Evolutionary conservation across 2,797 vertebrate genomes (phyloP).

Genomic region (Cossypha heuglini): DNA sequence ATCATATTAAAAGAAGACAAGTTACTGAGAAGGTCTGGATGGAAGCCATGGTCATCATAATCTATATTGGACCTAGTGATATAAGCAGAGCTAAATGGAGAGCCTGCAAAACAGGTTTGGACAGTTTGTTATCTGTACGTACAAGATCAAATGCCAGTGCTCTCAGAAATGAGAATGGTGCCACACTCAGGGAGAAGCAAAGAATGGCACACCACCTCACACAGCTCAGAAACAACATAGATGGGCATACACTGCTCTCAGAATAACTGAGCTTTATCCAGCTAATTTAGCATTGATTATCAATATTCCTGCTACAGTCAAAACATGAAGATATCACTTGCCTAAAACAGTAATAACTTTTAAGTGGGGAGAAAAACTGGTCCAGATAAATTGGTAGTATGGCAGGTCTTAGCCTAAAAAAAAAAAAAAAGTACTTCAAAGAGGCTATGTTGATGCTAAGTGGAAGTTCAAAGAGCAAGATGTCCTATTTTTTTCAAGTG

Average conservation of each 20-base stretch:
- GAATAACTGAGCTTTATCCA: background rate
- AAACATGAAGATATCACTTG: background rate
- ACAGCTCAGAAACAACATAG: background rate
- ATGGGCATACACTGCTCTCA: background rate
- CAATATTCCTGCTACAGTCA: background rate
- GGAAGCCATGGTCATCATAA: slow-evolving; percentile 28
- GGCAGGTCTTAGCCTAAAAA: background rate
- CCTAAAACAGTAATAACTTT: background rate
- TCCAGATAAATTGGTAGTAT: background rate
- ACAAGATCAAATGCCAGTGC: background rate
- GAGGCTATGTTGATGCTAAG: background rate
- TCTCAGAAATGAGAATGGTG: slow-evolving; percentile 16
- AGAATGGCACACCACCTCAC: background rate
- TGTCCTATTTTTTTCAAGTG: fast-evolving
- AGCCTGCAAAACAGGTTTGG: background rate
- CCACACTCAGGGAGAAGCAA: slow-evolving; percentile 33
- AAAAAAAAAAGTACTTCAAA: background rate
- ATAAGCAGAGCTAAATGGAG: slow-evolving; percentile 37
- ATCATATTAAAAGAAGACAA: background rate
- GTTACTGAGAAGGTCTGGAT: slow-evolving; percentile 52
- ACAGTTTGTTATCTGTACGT: background rate
- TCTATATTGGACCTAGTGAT: slow-evolving; percentile 34
- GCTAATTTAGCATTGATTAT: background rate
- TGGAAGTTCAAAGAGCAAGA: background rate
- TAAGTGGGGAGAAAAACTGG: background rate